Evolutionary conservation across 2,888 invertebrate species (phyloP).

Genomic region (Diaprepes abbreviatus): DNA sequence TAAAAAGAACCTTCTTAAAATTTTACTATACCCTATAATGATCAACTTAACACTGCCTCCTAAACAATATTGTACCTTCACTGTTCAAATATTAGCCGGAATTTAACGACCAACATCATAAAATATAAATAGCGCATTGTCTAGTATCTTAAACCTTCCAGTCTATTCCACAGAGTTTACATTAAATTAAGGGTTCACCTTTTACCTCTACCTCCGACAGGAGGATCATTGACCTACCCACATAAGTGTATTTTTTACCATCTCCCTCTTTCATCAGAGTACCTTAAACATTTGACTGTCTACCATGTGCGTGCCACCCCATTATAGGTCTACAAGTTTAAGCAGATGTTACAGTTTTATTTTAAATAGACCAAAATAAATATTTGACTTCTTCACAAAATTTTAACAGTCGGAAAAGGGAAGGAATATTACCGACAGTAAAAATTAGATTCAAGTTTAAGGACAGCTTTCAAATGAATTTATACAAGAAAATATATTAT

Average conservation of each 20-base stretch:
- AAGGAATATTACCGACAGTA: too few relatives aligned
- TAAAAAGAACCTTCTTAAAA: too few relatives aligned
- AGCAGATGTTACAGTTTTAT: constrained; percentile 7
- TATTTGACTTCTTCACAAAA: background rate
- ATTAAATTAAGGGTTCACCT: constrained; percentile 10
- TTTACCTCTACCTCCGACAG: constrained; percentile 24
- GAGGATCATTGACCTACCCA: constrained; percentile 31
- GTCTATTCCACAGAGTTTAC: background rate
- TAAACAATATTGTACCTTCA: too few relatives aligned
- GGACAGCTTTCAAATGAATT: too few relatives aligned
- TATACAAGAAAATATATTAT: too few relatives aligned
- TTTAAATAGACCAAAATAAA: constrained; percentile 15
- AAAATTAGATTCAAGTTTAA: too few relatives aligned
- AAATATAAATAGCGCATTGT: too few relatives aligned
- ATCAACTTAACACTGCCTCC: too few relatives aligned
- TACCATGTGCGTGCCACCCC: constrained; percentile 9
- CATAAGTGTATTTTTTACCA: constrained; percentile 26
- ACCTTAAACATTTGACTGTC: constrained; percentile 10
- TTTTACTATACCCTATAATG: too few relatives aligned
- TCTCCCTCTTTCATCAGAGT: constrained; percentile 19
- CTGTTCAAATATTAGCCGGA: too few relatives aligned
- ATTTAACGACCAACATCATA: too few relatives aligned
- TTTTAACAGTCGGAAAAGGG: background rate
- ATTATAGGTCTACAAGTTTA: constrained; percentile 1
- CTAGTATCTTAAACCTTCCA: background rate